Evolutionary conservation across 2,113 vertebrate species (phyloP).

Genomic region (Pseudolaguvia tuberculata): DNA sequence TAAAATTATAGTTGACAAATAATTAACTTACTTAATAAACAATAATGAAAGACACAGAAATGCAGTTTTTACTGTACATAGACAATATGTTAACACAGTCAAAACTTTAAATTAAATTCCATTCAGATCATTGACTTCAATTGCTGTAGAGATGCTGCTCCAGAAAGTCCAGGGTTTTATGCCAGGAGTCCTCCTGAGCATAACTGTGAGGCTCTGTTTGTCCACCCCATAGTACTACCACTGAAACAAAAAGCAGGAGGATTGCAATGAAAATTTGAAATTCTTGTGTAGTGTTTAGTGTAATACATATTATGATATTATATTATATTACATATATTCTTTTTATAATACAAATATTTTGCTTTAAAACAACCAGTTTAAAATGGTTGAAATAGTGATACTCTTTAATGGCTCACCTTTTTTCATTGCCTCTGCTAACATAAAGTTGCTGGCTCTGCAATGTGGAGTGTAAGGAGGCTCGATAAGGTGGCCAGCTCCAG

Average conservation of each 20-base stretch:
- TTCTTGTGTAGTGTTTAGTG: no score
- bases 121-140: neutral
- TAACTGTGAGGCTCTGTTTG: conserved; percentile 49
- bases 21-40: no score
- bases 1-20: no score
- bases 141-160: conserved; percentile 54
- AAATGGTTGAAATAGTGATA: neutral
- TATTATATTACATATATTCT: no score
- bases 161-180: conserved; percentile 63
- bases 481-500: conserved; percentile 65
- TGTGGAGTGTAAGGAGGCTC: conserved; percentile 67
- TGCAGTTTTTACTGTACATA: neutral
- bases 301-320: no score
- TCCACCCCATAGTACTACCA: conserved; percentile 62
- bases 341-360: neutral
- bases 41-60: neutral
- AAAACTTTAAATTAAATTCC: no score
- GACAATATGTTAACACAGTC: no score
- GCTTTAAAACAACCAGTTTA: neutral
- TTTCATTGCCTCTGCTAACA: rapidly evolving
- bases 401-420: conserved; percentile 39
- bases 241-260: conserved; percentile 45
- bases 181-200: conserved; percentile 69
- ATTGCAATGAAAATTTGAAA: no score
- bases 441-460: conserved; percentile 43